Conservation (phyloP, 2,888 invertebrate genomes). For the Anthrax anthrax region DNA sequence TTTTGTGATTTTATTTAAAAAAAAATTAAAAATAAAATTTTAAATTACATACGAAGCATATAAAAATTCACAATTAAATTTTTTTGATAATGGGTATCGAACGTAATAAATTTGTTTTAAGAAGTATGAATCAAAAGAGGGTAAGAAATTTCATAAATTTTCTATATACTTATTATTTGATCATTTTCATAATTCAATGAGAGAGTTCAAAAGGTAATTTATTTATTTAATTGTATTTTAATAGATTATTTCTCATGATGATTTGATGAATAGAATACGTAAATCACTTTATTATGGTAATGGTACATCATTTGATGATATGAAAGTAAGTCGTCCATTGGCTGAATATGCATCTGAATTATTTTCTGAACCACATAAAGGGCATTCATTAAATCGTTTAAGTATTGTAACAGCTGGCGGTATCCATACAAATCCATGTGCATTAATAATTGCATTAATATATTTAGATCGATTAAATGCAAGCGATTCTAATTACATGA, state of each 20-base stretch:
- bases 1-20: no score
- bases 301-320: slow-evolving; percentile 66
- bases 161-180: not conserved
- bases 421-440: slow-evolving; percentile 68
- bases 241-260: slow-evolving; percentile 43
- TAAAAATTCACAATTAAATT: no score
- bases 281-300: slow-evolving; percentile 83
- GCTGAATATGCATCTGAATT: slow-evolving; percentile 71
- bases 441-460: slow-evolving; percentile 80
- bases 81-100: slow-evolving; percentile 21
- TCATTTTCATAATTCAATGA: no score
- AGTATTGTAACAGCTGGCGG: slow-evolving; percentile 62
- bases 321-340: slow-evolving; percentile 43
- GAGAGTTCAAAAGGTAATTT: not conserved
- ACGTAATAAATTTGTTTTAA: slow-evolving; percentile 24
- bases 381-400: slow-evolving; percentile 60
- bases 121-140: slow-evolving; percentile 18
- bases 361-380: slow-evolving; percentile 64
- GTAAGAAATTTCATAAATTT: slow-evolving; percentile 5
- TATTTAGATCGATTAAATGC: slow-evolving; percentile 81
- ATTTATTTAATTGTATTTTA: not conserved
- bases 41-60: no score
- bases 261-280: slow-evolving; percentile 66
- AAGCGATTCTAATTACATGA: slow-evolving; percentile 69
- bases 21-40: no score